Percentiles rank a stretch among this genome's conserved stretches.
These are phyloP conservation scores for Amphimedon queenslandica DNA, from an alignment of 37 sponge, comb jelly and placozoan species.

Conservation along the genomic window DNA sequence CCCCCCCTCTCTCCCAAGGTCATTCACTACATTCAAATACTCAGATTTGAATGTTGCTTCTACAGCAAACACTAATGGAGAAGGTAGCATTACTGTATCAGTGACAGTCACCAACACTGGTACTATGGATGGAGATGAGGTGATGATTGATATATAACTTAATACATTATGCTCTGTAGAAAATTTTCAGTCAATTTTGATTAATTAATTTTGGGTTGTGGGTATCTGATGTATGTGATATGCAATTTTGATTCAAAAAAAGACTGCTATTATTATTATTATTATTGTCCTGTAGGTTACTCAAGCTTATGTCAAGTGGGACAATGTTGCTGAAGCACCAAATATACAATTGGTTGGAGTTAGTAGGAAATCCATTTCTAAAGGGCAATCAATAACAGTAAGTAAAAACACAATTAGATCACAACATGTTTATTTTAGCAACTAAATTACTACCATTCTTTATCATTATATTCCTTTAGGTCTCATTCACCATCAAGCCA, in stretches of 20 bases:
- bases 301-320: slow-evolving; percentile 52
- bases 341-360: slow-evolving; percentile 40
- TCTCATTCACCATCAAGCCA: too few species aligned
- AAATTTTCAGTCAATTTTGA: too few species aligned
- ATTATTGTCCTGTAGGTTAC: slow-evolving; percentile 34
- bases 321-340: slow-evolving; percentile 12
- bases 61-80: slow-evolving; percentile 5
- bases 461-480: too few species aligned
- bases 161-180: not conserved
- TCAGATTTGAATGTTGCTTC: slow-evolving; percentile 15
- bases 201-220: too few species aligned
- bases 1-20: slow-evolving; percentile 4
- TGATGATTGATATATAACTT: not conserved
- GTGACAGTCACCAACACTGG: slow-evolving; percentile 48
- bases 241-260: too few species aligned
- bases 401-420: too few species aligned
- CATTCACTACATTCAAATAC: slow-evolving; percentile 45
- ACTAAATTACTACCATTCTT: too few species aligned
- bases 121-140: slow-evolving; percentile 33
- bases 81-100: slow-evolving; percentile 26
- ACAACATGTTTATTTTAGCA: too few species aligned
- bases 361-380: not conserved
- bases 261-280: not conserved
- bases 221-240: too few species aligned
- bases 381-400: slow-evolving; percentile 3